phyloP scores from a whole-genome alignment of 92 coral and sea anemone species.

The Pocillopora meandrina region DNA sequence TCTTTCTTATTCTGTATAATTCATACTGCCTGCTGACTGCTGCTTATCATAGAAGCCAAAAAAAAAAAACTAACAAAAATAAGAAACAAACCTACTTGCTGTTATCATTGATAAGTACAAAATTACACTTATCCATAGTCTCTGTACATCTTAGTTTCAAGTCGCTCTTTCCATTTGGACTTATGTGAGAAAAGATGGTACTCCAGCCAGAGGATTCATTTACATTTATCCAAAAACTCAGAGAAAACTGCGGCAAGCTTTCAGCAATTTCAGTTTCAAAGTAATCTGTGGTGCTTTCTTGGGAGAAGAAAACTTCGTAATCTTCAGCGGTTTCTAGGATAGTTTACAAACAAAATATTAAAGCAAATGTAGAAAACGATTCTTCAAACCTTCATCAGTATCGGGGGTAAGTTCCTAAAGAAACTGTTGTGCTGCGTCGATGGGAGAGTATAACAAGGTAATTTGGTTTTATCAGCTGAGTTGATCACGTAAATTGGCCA shows the following conservation, averaged over 20 bases:
- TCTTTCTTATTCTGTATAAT: too few relatives aligned
- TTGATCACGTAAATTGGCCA: too few relatives aligned
- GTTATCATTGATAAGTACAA: neutral
- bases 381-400: too few relatives aligned
- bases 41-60: too few relatives aligned
- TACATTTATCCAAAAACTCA: conserved; percentile 13
- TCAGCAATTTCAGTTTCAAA: neutral
- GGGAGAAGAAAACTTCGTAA: conserved; percentile 10
- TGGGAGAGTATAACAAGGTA: too few relatives aligned
- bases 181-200: conserved; percentile 16
- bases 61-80: neutral
- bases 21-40: too few relatives aligned
- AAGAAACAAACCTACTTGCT: neutral
- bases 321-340: conserved; percentile 12
- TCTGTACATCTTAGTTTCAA: neutral
- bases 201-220: neutral
- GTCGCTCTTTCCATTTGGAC: neutral
- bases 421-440: too few relatives aligned
- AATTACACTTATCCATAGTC: neutral
- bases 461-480: too few relatives aligned
- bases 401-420: too few relatives aligned
- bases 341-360: too few relatives aligned
- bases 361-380: too few relatives aligned
- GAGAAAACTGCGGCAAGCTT: conserved; percentile 2
- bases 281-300: conserved; percentile 15